These are phyloP conservation scores for Cheumatopsyche charites DNA, from an alignment of 1,140 invertebrate species.

Conservation along the genomic window DNA sequence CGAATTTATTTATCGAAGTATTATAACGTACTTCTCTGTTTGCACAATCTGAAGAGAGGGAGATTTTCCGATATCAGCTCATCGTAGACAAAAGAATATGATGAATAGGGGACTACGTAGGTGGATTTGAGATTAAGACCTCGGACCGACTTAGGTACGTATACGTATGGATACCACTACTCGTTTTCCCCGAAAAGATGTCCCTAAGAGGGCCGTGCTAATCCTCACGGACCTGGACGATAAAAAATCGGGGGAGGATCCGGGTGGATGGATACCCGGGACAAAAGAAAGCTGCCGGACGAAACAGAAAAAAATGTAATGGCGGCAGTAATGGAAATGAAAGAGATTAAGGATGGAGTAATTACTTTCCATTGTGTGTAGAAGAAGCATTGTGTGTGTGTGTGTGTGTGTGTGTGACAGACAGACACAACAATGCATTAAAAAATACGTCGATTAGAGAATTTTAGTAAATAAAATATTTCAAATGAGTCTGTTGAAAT, in stretches of 20 bases:
- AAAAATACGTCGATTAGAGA: too few relatives aligned
- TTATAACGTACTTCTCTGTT: too few relatives aligned
- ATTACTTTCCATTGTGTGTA: conserved; percentile 48
- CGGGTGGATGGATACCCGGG: background rate
- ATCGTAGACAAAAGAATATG: conserved; percentile 16
- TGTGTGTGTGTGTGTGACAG: conserved; percentile 36
- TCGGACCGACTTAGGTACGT: conserved; percentile 5
- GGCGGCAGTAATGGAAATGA: conserved; percentile 48
- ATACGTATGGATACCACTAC: background rate
- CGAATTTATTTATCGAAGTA: too few relatives aligned
- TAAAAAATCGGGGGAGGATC: conserved; percentile 43
- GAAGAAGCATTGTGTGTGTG: conserved; percentile 38
- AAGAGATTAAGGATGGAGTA: conserved; percentile 49
- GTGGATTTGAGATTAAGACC: conserved; percentile 27
- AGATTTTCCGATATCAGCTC: conserved; percentile 4
- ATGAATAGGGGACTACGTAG: conserved; percentile 31
- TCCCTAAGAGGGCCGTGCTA: conserved; percentile 37
- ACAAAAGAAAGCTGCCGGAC: conserved; percentile 33
- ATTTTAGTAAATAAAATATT: too few relatives aligned
- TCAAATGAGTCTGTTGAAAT: too few relatives aligned
- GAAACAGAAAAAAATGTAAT: conserved; percentile 45
- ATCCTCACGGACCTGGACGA: conserved; percentile 42
- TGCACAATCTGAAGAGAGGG: background rate
- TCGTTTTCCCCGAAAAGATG: conserved; percentile 40
- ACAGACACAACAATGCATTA: conserved; percentile 40